Conservation (phyloP, 2,113 vertebrate genomes). For the Chascanopsetta lugubris region DNA sequence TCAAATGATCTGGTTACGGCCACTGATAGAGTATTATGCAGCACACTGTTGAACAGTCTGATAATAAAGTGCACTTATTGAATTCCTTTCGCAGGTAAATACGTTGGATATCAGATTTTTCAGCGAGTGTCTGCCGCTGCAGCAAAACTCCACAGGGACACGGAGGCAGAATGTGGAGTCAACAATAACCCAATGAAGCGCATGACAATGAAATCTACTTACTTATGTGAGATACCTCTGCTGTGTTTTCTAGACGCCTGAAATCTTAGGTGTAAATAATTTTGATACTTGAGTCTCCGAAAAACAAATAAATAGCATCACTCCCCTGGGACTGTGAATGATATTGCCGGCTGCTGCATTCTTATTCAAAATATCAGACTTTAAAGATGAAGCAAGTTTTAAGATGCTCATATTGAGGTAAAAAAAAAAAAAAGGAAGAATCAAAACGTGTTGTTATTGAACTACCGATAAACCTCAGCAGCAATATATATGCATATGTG, state of each 20-base stretch:
- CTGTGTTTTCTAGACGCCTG: constrained; percentile 9
- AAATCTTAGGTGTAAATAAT: not conserved
- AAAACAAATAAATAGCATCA: not conserved
- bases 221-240: constrained; percentile 5
- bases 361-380: constrained; percentile 1
- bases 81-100: constrained; percentile 30
- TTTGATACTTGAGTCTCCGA: constrained; percentile 1
- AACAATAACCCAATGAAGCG: constrained; percentile 20
- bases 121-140: not conserved
- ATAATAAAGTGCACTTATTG: too few relatives aligned
- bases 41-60: too few relatives aligned
- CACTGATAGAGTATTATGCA: too few relatives aligned
- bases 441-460: constrained; percentile 27
- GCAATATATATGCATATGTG: constrained; percentile 67
- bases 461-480: constrained; percentile 30
- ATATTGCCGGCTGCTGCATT: not conserved
- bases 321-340: not conserved
- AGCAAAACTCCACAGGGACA: constrained; percentile 10
- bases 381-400: not conserved
- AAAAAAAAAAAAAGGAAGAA: constrained; percentile 34
- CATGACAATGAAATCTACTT: not conserved
- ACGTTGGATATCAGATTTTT: constrained; percentile 32
- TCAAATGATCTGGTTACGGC: too few relatives aligned
- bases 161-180: constrained; percentile 1
- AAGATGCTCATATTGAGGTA: not conserved